Percentiles rank a stretch among this genome's conserved stretches.
These are phyloP conservation scores for Drosophila percnosoma DNA, from an alignment of 2,888 invertebrate genomes.

Conservation along the genomic window DNA sequence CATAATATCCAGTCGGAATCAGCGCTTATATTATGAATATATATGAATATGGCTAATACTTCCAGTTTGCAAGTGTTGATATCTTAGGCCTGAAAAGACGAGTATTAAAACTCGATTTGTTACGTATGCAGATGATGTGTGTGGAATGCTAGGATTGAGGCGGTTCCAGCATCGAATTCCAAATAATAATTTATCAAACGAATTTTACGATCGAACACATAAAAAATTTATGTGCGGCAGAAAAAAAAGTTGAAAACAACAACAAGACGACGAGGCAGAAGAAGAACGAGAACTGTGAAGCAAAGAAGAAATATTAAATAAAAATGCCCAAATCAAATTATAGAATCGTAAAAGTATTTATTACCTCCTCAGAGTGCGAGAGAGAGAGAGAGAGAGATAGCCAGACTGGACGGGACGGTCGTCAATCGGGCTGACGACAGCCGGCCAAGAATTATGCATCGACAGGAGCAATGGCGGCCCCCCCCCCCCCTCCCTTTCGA, in stretches of 20 bases:
- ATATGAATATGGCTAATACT: not conserved
- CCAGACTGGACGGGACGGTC: slow-evolving; percentile 19
- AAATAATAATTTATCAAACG: slow-evolving; percentile 82
- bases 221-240: slow-evolving; percentile 72
- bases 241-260: slow-evolving; percentile 18
- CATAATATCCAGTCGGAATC: not conserved
- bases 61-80: slow-evolving; percentile 1
- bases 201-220: slow-evolving; percentile 76
- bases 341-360: slow-evolving; percentile 84
- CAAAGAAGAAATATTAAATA: slow-evolving; percentile 68
- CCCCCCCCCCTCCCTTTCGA: not conserved
- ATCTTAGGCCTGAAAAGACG: not conserved
- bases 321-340: slow-evolving; percentile 82
- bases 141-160: slow-evolving; percentile 32
- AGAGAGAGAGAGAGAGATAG: not conserved
- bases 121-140: slow-evolving; percentile 37
- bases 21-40: not conserved
- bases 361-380: slow-evolving; percentile 38
- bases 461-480: slow-evolving; percentile 40
- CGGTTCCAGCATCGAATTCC: slow-evolving; percentile 50
- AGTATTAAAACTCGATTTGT: slow-evolving; percentile 23
- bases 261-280: not conserved
- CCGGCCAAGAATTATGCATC: slow-evolving; percentile 58
- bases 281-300: slow-evolving; percentile 7
- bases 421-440: slow-evolving; percentile 56